A percentile compares a stretch with the other conserved stretches of the same genome.
These are phyloP conservation scores for Aporophyla lueneburgensis DNA, from an alignment of 2,888 invertebrate genomes.

Conservation along the genomic window DNA sequence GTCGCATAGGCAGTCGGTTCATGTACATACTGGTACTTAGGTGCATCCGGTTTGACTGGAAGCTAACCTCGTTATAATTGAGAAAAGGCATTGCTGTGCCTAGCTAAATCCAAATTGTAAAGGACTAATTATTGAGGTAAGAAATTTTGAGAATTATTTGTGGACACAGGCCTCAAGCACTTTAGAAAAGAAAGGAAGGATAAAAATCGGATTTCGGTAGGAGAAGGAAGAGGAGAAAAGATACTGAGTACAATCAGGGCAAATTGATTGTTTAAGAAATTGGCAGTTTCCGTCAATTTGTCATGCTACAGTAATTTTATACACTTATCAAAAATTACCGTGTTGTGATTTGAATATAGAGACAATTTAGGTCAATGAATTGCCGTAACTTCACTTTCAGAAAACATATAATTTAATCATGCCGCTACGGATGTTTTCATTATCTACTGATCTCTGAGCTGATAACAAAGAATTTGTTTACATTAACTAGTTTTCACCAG, in stretches of 20 bases:
- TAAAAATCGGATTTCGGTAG: too few relatives aligned
- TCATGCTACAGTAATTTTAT: not conserved
- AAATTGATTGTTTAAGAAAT: not conserved
- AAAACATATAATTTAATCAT: not conserved
- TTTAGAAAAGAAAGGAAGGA: too few relatives aligned
- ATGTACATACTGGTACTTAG: too few relatives aligned
- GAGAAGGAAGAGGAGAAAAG: too few relatives aligned
- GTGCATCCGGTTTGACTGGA: too few relatives aligned
- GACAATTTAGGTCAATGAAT: not conserved
- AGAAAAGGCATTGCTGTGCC: too few relatives aligned
- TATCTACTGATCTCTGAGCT: not conserved
- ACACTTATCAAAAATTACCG: not conserved
- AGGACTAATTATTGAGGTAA: too few relatives aligned
- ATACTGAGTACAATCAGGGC: not conserved
- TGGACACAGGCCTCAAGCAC: too few relatives aligned
- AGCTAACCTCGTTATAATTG: too few relatives aligned
- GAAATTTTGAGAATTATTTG: too few relatives aligned
- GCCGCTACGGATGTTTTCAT: not conserved
- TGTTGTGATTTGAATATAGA: not conserved
- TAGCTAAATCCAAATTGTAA: too few relatives aligned
- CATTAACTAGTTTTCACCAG: conserved; percentile 5
- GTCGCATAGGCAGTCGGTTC: too few relatives aligned
- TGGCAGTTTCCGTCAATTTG: not conserved
- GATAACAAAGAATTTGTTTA: conserved; percentile 26
- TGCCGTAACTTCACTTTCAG: not conserved